phyloP scores from a whole-genome alignment of 2,113 vertebrate species.

The Propithecus coquereli region DNA sequence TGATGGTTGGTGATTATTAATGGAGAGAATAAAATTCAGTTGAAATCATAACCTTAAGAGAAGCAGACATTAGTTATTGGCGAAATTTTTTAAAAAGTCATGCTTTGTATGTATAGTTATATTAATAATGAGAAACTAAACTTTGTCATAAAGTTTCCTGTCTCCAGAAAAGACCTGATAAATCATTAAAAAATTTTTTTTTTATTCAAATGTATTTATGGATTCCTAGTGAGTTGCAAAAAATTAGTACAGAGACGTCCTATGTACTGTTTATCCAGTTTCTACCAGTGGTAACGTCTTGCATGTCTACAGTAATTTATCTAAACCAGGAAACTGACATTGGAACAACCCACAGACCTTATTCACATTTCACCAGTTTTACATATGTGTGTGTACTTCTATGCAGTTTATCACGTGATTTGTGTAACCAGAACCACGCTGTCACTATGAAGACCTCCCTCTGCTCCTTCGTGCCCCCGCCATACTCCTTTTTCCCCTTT shows the following conservation, averaged over 20 bases:
- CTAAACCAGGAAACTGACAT: neutral
- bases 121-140: neutral
- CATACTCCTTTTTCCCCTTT: neutral
- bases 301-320: neutral
- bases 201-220: neutral
- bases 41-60: neutral
- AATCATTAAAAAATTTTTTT: neutral
- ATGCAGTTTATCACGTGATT: neutral
- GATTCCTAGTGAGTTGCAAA: neutral
- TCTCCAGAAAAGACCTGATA: neutral
- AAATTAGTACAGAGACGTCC: neutral
- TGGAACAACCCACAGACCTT: neutral
- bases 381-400: neutral
- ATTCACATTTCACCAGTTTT: neutral
- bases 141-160: neutral
- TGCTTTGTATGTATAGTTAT: neutral
- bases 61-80: neutral
- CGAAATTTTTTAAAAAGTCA: constrained; percentile 11
- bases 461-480: neutral
- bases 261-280: neutral
- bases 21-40: neutral
- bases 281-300: neutral
- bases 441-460: neutral
- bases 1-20: constrained; percentile 8
- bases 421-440: neutral